Percentiles rank a stretch among this genome's conserved stretches.
Conservation (phyloP, 2,113 vertebrate genomes). For the Eptesicus fuscus region DNA sequence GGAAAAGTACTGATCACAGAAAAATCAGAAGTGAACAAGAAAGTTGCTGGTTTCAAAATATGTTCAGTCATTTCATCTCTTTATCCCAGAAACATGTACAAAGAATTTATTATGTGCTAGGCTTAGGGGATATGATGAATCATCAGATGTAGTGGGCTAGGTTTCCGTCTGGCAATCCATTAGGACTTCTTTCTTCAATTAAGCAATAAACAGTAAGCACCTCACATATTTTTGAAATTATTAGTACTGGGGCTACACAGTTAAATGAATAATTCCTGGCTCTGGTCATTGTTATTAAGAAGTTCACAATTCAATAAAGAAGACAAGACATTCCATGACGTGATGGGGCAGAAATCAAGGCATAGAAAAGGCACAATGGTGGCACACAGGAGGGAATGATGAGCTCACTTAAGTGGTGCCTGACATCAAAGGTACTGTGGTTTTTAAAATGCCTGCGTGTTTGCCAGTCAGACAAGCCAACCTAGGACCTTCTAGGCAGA, state of each 20-base stretch:
- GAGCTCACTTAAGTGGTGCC: neutral
- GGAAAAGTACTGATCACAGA: neutral
- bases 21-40: neutral
- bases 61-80: neutral
- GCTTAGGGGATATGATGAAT: neutral
- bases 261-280: neutral
- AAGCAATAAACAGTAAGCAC: neutral
- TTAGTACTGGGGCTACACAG: neutral
- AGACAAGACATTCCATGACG: neutral
- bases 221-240: neutral
- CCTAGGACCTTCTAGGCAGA: neutral
- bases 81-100: slow-evolving; percentile 36
- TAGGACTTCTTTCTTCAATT: neutral
- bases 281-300: neutral
- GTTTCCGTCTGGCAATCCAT: neutral
- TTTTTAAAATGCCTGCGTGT: neutral
- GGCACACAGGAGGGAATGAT: neutral
- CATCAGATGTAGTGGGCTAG: neutral
- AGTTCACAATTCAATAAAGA: neutral
- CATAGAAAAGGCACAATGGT: neutral
- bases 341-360: neutral
- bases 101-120: neutral
- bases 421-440: neutral
- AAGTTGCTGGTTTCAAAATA: slow-evolving; percentile 3
- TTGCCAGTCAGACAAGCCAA: neutral